Evolutionary conservation across 2,113 vertebrate genomes (phyloP), one percentile per base, ranked within the genome.

Genomic region (Salvelinus namaycush): DNA sequence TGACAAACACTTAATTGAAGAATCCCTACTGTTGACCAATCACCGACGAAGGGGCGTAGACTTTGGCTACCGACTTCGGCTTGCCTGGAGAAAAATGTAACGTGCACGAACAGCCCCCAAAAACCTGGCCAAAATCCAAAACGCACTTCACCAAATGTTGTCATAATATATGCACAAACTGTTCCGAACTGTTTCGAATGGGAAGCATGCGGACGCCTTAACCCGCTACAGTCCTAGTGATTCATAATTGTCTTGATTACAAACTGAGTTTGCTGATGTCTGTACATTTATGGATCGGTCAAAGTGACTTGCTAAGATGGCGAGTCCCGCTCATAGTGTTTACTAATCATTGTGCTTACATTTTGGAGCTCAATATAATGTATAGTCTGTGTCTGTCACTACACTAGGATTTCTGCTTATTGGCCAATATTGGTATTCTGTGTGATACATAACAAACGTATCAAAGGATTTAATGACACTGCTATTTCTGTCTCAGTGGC

Each of bases 381-480:
- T 73, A 64, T 75, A 29, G 39, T 68, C n/a, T 75, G 57, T 60
- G 0, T 22, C 62, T 69, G 18, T 81, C 69, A 27, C 68, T 22
- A 29, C 68, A 67, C 34, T 72, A 72, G 68, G 44, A 34, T 73
- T 70, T 86, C 75, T 76, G 70, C 71, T 73, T 80, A 69, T 59
- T 75, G 51, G 26, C 59, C 84, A 76, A 62, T 81, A 80, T 57
- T 72, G 72, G 76, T 69, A 79, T 84, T 82, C 48, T 39, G 73
- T 79, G 70, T 68, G 78, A 86, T 78, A 80, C 79, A 83, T 79
- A 85, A 69, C 81, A 72, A 51, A 87, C 62, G 48, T 76, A 80
- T 82, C 78, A 84, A 77, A 75, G 22, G 73, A 81, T 84, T 85
- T 81, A 75, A 87, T 83, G 77, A 90, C 70, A 75, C 44, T 22